A percentile compares a stretch with the other conserved stretches of the same genome.
These are phyloP conservation scores for Enteromius anoplus DNA, from an alignment of 2,797 vertebrate genomes.

Conservation along the genomic window DNA sequence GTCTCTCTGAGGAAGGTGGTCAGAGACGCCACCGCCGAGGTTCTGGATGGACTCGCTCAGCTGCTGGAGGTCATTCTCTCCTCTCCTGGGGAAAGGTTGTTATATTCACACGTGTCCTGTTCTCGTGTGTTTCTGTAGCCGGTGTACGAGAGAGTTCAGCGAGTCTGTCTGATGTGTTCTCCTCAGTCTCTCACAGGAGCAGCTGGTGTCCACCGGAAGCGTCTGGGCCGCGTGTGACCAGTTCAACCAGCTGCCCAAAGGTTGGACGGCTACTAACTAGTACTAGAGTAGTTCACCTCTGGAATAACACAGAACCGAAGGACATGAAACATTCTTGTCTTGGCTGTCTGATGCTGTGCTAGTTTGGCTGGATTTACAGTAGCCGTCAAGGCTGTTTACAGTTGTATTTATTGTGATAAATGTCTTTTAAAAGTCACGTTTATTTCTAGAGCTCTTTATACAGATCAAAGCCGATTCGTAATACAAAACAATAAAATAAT, in stretches of 20 bases:
- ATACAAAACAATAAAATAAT: no score
- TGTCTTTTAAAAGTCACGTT: neutral
- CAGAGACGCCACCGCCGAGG: constrained; percentile 80
- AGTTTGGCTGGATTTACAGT: neutral
- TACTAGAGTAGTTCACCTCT: neutral
- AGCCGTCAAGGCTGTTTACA: neutral
- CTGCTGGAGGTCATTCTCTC: constrained; percentile 82
- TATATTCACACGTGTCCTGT: neutral
- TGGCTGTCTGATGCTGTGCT: neutral
- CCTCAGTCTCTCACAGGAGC: constrained; percentile 83
- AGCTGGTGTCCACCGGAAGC: constrained; percentile 85
- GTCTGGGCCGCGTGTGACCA: constrained; percentile 88
- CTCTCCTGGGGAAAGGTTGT: constrained; percentile 82
- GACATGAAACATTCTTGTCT: neutral
- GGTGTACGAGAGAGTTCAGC: neutral
- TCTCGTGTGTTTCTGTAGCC: neutral
- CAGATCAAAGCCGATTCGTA: no score
- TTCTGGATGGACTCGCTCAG: constrained; percentile 85
- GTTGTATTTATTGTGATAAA: no score
- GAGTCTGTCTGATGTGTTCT: neutral
- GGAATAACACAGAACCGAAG: neutral
- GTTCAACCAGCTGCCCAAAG: constrained; percentile 80
- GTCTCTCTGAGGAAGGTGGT: constrained; percentile 82
- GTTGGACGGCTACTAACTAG: constrained; percentile 67
- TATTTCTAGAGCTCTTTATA: neutral